Evolutionary conservation across 64 coral and sea anemone genomes (phyloP).

Genomic region (Pocillopora verrucosa): DNA sequence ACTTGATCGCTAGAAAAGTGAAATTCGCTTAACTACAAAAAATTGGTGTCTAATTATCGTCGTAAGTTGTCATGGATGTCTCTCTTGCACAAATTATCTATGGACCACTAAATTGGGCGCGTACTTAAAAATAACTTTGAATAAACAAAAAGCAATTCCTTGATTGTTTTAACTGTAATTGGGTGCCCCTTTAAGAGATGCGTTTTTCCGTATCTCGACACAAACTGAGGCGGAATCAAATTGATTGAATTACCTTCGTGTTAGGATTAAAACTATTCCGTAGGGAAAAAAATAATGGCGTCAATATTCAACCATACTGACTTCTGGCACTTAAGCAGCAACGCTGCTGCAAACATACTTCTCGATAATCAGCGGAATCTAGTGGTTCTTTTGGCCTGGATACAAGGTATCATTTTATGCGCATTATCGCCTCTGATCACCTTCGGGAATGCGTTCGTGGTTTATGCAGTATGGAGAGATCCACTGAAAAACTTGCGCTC

Average conservation of each 20-base stretch:
- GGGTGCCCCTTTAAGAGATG: not conserved
- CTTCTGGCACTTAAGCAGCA: not conserved
- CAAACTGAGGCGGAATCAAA: not conserved
- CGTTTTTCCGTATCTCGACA: not conserved
- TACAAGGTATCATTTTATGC: not conserved
- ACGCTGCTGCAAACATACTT: not conserved
- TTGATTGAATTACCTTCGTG: not conserved
- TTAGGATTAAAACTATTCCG: not conserved
- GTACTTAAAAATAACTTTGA: not conserved
- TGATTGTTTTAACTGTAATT: not conserved
- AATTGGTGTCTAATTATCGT: not conserved
- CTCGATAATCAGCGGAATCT: not conserved
- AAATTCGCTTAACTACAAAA: not conserved
- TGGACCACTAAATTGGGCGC: not conserved
- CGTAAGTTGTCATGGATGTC: not conserved
- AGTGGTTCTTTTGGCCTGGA: not conserved
- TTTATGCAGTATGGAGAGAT: conserved; percentile 14
- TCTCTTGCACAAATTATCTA: not conserved
- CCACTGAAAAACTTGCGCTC: not conserved
- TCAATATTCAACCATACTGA: conserved; percentile 5
- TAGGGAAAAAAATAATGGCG: not conserved
- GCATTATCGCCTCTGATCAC: not conserved
- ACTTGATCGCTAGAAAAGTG: not conserved
- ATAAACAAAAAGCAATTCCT: not conserved
- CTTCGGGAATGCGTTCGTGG: conserved; percentile 3